These are phyloP conservation scores for Campylorhamphus procurvoides DNA, from an alignment of 2,113 vertebrate species.

Conservation along the genomic window DNA sequence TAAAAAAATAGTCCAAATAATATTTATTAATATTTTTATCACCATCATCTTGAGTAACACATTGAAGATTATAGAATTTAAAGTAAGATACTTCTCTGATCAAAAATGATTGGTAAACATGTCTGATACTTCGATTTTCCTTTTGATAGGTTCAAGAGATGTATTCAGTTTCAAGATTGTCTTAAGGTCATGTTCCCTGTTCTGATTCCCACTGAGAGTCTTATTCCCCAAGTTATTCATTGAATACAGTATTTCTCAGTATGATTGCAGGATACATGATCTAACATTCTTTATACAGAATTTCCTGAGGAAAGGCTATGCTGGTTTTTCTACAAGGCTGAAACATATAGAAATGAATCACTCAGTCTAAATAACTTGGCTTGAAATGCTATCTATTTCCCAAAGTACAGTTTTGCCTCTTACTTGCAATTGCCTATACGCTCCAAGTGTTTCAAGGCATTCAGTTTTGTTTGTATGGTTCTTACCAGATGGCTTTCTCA, in stretches of 20 bases:
- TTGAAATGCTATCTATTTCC: not conserved
- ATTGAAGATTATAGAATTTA: not conserved
- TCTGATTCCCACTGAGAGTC: not conserved
- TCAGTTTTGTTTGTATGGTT: not conserved
- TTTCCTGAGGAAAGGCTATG: not conserved
- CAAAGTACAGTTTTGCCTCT: not conserved
- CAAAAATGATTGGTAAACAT: not conserved
- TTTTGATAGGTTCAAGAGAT: not conserved
- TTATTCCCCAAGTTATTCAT: not conserved
- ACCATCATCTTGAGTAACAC: not conserved
- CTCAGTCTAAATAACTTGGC: not conserved
- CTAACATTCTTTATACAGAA: not conserved
- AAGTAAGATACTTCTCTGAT: not conserved
- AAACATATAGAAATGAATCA: not conserved
- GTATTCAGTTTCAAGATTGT: not conserved
- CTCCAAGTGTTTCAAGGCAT: not conserved
- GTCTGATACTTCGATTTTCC: not conserved
- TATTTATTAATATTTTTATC: not conserved
- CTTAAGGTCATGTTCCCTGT: not conserved
- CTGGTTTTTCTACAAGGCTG: not conserved
- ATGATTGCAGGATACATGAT: not conserved
- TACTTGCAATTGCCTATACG: not conserved
- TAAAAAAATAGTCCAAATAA: not conserved
- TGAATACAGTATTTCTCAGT: not conserved
- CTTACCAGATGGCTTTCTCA: slow-evolving; percentile 15